A percentile compares a stretch with the other conserved stretches of the same genome.
These are phyloP conservation scores for Agrypnus murinus DNA, from an alignment of 2,888 invertebrate species.

Conservation along the genomic window DNA sequence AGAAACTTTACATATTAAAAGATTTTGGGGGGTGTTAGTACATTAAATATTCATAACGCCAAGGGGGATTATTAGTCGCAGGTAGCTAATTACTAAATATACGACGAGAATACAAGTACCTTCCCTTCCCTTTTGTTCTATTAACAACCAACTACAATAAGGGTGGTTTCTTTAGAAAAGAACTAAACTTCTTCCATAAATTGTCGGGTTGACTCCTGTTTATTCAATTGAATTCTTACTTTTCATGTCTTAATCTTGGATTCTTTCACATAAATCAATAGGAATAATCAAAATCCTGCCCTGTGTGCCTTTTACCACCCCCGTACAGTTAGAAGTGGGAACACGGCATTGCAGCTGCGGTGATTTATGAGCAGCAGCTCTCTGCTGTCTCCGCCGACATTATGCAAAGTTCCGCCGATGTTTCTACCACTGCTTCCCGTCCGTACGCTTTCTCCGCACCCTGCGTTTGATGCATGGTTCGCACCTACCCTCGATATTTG, in stretches of 20 bases:
- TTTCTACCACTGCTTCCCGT: slow-evolving; percentile 65
- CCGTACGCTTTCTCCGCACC: slow-evolving; percentile 54
- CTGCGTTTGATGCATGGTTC: slow-evolving; percentile 63
- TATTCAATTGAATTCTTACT: slow-evolving; percentile 26
- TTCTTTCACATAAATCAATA: slow-evolving; percentile 41
- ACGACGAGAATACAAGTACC: background rate
- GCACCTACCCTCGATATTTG: slow-evolving; percentile 61
- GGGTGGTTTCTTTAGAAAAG: too few species aligned
- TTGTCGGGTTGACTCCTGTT: too few species aligned
- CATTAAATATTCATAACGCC: slow-evolving; percentile 33
- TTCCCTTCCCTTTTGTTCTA: too few species aligned
- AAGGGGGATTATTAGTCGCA: slow-evolving; percentile 32
- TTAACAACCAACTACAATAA: too few species aligned
- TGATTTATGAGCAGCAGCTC: slow-evolving; percentile 70
- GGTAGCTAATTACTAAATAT: slow-evolving; percentile 34
- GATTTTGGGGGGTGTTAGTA: slow-evolving; percentile 10
- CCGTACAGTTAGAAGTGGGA: slow-evolving; percentile 49
- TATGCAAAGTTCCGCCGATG: slow-evolving; percentile 71
- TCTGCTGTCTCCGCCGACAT: slow-evolving; percentile 71
- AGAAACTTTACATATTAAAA: slow-evolving; percentile 29
- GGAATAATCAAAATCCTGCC: slow-evolving; percentile 48
- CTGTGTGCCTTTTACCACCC: slow-evolving; percentile 45
- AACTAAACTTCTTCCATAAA: too few species aligned
- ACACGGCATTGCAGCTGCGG: slow-evolving; percentile 61
- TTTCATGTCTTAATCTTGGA: background rate